A percentile compares a stretch with the other conserved stretches of the same genome.
phyloP scores from a whole-genome alignment of 2,113 vertebrate species.

The Oostethus manadensis region DNA sequence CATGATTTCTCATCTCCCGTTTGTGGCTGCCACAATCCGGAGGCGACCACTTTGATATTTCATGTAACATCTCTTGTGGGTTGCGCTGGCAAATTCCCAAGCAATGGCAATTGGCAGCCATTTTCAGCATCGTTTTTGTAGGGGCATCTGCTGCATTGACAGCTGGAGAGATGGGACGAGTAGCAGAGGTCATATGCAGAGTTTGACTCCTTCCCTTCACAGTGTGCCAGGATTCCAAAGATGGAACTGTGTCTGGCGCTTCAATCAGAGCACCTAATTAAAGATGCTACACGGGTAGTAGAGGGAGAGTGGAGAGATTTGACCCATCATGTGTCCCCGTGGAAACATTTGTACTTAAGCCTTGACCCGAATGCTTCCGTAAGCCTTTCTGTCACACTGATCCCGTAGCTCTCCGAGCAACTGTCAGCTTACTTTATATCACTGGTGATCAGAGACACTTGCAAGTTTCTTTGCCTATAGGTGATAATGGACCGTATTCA shows the following conservation, averaged over 20 bases:
- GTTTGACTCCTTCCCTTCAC: constrained; percentile 3
- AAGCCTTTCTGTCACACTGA: neutral
- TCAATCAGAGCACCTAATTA: constrained; percentile 7
- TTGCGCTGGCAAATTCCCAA: neutral
- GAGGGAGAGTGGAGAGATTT: neutral
- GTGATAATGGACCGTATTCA: neutral
- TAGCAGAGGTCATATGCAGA: neutral
- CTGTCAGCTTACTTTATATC: neutral
- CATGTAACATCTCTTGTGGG: constrained; percentile 1
- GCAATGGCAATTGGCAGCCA: neutral
- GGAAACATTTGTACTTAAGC: neutral
- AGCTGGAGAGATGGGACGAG: constrained; percentile 3
- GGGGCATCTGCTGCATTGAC: constrained; percentile 2
- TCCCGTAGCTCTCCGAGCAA: neutral
- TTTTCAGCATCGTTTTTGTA: neutral
- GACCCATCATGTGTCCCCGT: neutral
- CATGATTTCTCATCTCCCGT: neutral
- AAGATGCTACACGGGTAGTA: neutral
- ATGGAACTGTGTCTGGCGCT: neutral
- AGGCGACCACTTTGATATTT: constrained; percentile 2
- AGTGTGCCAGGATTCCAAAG: constrained; percentile 2
- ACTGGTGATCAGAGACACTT: neutral
- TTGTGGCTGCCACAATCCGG: neutral
- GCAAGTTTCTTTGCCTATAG: neutral
- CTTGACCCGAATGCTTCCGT: neutral